phyloP scores from a whole-genome alignment of 2,113 vertebrate genomes.

The Urocitellus parryii region DNA sequence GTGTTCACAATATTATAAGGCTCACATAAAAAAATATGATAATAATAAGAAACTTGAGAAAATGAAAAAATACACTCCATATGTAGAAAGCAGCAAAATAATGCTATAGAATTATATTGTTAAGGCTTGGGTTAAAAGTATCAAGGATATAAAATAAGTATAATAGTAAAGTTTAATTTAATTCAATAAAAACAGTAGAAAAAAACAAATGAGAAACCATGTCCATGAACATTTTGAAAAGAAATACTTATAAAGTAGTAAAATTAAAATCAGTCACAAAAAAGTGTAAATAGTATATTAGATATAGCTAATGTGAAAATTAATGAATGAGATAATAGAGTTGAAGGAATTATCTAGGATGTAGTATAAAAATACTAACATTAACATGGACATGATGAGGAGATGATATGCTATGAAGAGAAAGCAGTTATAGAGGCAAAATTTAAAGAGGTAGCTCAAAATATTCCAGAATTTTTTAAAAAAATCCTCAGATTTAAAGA shows the following conservation, averaged over 20 bases:
- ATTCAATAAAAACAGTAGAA: neutral
- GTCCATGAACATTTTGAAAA: neutral
- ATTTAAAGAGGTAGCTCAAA: neutral
- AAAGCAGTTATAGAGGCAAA: neutral
- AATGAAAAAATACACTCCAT: too few species aligned
- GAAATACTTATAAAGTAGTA: neutral
- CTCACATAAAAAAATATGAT: too few species aligned
- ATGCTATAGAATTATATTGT: neutral
- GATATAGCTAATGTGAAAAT: neutral
- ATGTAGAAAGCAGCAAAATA: neutral
- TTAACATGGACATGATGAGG: neutral
- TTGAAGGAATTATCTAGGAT: neutral
- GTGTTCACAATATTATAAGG: neutral
- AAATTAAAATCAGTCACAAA: neutral
- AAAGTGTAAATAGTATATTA: neutral
- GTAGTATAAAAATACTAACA: neutral
- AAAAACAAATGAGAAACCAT: neutral
- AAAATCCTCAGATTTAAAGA: neutral
- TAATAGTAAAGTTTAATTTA: neutral
- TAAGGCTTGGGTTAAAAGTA: neutral
- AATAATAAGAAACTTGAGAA: neutral
- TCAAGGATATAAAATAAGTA: neutral
- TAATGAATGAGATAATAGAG: neutral
- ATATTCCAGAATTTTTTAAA: neutral
- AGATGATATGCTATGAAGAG: neutral